phyloP scores from a whole-genome alignment of 2,113 vertebrate species.

The Furnarius figulus region DNA sequence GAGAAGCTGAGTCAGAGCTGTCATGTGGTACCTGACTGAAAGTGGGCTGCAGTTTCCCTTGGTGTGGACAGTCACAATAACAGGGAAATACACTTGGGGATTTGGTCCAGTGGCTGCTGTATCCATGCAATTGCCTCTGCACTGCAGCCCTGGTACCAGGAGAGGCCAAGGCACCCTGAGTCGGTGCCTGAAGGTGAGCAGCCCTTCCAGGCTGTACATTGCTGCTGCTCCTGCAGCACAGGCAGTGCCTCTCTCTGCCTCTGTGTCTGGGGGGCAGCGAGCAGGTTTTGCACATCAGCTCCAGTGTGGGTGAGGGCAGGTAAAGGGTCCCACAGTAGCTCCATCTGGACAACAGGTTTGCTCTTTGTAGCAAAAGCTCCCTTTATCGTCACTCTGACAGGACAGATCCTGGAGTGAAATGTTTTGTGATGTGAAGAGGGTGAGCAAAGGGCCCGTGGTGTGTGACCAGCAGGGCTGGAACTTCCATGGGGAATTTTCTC shows the following conservation, averaged over 20 bases:
- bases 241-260: background rate
- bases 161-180: background rate
- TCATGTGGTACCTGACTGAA: fast-evolving
- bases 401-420: background rate
- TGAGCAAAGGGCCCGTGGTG: fast-evolving
- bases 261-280: background rate
- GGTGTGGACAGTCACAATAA: background rate
- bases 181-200: background rate
- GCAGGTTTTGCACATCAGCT: fast-evolving
- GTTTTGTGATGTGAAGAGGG: background rate
- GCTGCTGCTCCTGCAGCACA: fast-evolving
- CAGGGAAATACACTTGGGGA: background rate
- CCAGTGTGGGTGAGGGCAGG: background rate
- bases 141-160: background rate
- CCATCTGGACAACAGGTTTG: background rate
- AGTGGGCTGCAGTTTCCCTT: background rate
- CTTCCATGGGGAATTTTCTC: background rate
- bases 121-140: background rate
- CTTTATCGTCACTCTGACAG: background rate
- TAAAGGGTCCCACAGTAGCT: background rate
- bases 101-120: background rate
- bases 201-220: fast-evolving
- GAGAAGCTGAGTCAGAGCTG: background rate
- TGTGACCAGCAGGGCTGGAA: background rate
- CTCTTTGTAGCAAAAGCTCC: background rate